phyloP scores from a whole-genome alignment of 2,113 vertebrate genomes.

The Nerophis lumbriciformis region DNA sequence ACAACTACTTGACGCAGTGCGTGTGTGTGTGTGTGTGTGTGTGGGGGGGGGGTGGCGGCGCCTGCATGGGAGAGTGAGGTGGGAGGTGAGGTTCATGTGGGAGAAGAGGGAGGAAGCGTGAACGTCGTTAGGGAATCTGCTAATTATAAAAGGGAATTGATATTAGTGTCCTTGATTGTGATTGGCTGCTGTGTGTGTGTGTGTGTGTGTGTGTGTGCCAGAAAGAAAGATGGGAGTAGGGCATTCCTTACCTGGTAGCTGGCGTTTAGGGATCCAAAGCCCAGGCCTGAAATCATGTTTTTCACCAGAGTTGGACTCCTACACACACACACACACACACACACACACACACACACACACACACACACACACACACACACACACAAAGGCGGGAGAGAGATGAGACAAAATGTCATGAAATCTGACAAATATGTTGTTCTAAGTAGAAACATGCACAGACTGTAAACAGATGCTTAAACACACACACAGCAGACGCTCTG shows the following conservation, averaged over 20 bases:
- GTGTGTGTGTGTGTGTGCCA: slow-evolving; percentile 11
- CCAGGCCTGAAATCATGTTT: slow-evolving; percentile 98
- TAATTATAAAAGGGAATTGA: slow-evolving; percentile 80
- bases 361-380: not conserved
- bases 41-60: slow-evolving; percentile 1
- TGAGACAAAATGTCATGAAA: slow-evolving; percentile 43
- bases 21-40: slow-evolving; percentile 9
- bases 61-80: slow-evolving; percentile 37
- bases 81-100: slow-evolving; percentile 52
- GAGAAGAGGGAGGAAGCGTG: slow-evolving; percentile 39
- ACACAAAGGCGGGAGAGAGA: slow-evolving; percentile 1
- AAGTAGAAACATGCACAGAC: slow-evolving; percentile 45
- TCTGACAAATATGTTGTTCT: slow-evolving; percentile 42
- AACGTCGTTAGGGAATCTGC: slow-evolving; percentile 68
- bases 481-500: slow-evolving; percentile 31
- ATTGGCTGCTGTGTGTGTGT: slow-evolving; percentile 35
- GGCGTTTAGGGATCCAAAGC: slow-evolving; percentile 95
- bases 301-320: slow-evolving; percentile 99
- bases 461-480: slow-evolving; percentile 56
- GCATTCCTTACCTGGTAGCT: slow-evolving; percentile 89
- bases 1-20: slow-evolving; percentile 70
- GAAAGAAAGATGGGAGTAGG: not conserved
- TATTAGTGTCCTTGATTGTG: slow-evolving; percentile 72
- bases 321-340: slow-evolving; percentile 19
- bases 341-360: not conserved